Conservation (phyloP, 2,113 vertebrate species). For the Ptilonorhynchus violaceus region DNA sequence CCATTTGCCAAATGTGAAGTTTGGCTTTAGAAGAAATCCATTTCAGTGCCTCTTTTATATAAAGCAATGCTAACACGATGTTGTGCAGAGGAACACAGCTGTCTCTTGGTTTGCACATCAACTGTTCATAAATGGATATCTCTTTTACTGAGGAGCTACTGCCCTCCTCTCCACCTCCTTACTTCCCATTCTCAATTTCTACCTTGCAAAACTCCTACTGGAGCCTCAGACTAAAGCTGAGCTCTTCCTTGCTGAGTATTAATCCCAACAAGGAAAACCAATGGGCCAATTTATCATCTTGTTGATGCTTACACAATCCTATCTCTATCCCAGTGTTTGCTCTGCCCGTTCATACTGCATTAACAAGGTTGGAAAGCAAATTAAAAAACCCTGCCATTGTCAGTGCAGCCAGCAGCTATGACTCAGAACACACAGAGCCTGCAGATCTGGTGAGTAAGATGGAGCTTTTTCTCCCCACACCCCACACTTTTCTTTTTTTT, state of each 20-base stretch:
- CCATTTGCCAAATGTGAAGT: background rate
- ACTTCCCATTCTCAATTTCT: background rate
- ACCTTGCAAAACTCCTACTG: background rate
- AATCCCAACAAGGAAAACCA: background rate
- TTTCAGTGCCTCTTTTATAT: background rate
- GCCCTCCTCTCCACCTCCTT: background rate
- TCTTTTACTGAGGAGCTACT: background rate
- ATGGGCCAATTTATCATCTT: background rate
- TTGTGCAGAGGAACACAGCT: background rate
- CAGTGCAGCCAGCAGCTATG: constrained; percentile 31
- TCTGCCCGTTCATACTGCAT: background rate
- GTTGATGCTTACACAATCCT: background rate
- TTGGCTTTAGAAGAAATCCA: background rate
- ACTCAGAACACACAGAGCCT: constrained; percentile 31
- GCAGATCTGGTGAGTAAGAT: constrained; percentile 7
- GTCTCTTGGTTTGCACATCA: background rate
- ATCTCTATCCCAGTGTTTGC: background rate
- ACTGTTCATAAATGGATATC: background rate
- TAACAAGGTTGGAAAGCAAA: constrained; percentile 15
- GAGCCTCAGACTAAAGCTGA: background rate
- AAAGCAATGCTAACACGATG: background rate
- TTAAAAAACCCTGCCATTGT: background rate
- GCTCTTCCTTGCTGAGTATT: background rate
- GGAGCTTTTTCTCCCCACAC: background rate
- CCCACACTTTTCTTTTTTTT: background rate